These are phyloP conservation scores for Drosophila pachea DNA, from an alignment of 1,140 invertebrate genomes.

Conservation along the genomic window DNA sequence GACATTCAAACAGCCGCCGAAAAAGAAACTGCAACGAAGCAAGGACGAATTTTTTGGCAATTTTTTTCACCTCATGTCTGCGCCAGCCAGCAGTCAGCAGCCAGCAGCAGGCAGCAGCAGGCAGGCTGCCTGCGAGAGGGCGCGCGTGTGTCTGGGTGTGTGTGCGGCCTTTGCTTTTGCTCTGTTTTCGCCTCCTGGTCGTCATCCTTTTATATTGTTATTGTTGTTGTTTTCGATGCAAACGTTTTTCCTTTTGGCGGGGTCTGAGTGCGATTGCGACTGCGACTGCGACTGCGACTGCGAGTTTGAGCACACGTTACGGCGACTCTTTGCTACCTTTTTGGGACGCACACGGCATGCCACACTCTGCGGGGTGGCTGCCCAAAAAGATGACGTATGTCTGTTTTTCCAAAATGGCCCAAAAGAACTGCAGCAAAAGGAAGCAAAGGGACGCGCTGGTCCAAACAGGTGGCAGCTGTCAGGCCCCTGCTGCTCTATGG, in stretches of 20 bases:
- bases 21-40: constrained; percentile 78
- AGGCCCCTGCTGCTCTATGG: no score
- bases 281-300: constrained; percentile 5
- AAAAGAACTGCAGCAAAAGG: constrained; percentile 19
- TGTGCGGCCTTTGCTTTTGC: constrained; percentile 46
- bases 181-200: constrained; percentile 35
- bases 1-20: constrained; percentile 58
- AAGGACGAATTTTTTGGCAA: constrained; percentile 78
- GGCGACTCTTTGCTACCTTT: constrained; percentile 25
- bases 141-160: constrained; percentile 6
- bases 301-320: background rate
- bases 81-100: constrained; percentile 20
- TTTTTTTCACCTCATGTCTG: constrained; percentile 51
- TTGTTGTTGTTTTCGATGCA: constrained; percentile 21
- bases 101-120: no score
- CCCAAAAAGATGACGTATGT: constrained; percentile 3
- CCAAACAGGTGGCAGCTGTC: constrained; percentile 15
- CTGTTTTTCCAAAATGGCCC: constrained; percentile 16
- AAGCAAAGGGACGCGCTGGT: constrained; percentile 15
- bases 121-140: constrained; percentile 4
- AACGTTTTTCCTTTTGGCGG: constrained; percentile 41
- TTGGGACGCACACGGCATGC: background rate
- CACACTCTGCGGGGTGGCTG: background rate
- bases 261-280: no score
- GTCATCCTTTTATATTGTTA: constrained; percentile 22